Evolutionary conservation across 2,888 invertebrate genomes (phyloP), one percentile per base, ranked within the genome.

Genomic region (Polietes domitor): DNA sequence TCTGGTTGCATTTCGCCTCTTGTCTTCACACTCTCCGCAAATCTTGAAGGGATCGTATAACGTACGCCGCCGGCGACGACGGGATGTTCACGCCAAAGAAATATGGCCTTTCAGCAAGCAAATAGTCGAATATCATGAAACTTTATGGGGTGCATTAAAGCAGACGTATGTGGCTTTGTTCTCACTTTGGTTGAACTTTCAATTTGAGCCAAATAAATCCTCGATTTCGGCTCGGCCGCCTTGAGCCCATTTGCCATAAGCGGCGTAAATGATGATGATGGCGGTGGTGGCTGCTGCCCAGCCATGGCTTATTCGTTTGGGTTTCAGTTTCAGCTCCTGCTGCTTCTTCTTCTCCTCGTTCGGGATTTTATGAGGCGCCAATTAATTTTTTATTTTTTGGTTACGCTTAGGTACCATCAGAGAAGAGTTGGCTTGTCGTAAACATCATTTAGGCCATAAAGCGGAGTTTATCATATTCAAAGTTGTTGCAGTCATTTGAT

Each of bases 401-500:
- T 26, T 24, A 3, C 21, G 50, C 4, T 17, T 19, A 53, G 9
- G n/a, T n/a, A n/a, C n/a, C n/a, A n/a, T 21, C 9, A 21, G 53
- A 24, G 53, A 2, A 0, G 53, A n/a, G 21, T 53, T 12, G n/a
- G 50, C 50, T 50, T 50, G 53, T 53, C 53, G 5, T 53, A 53
- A 53, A 19, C 53, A 53, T 53, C 53, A n/a, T 53, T 53, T 53
- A 53, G 1, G 53, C 2, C 6, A n/a, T 47, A n/a, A 47, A n/a
- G n/a, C 19, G 58, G 24, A 24, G 12, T 58, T 58, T 58, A 58
- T 58, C 58, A 58, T 15, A 58, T 58, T 58, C 58, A 58, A 58
- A 58, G 58, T 58, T 24, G 58, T 37, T 37, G 37, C 58, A 24
- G 47, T 47, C 47, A 6, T 2, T 58, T 5, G 26, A 58, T 26